phyloP scores from a whole-genome alignment of 1,140 invertebrate species.

The Trypoxylus dichotomus region DNA sequence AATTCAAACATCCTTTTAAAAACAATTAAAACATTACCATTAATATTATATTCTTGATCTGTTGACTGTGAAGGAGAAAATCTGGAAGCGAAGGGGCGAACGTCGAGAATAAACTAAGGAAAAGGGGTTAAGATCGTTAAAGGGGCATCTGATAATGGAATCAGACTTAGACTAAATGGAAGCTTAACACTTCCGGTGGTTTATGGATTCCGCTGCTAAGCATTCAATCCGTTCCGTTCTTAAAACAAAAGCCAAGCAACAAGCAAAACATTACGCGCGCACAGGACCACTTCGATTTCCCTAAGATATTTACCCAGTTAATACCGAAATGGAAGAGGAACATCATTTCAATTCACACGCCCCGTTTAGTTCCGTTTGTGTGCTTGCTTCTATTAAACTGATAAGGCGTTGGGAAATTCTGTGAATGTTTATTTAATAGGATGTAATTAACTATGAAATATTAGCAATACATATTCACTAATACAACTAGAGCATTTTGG shows the following conservation, averaged over 20 bases:
- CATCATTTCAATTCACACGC: slow-evolving; percentile 25
- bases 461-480: too few relatives aligned
- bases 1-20: slow-evolving; percentile 29
- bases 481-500: too few relatives aligned
- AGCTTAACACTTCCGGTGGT: slow-evolving; percentile 49
- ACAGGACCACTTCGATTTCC: slow-evolving; percentile 45
- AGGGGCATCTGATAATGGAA: slow-evolving; percentile 47
- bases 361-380: background rate
- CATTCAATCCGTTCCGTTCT: slow-evolving; percentile 48
- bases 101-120: background rate
- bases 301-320: slow-evolving; percentile 27
- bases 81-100: background rate
- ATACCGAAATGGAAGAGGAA: slow-evolving; percentile 22
- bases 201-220: slow-evolving; percentile 49
- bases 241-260: slow-evolving; percentile 39
- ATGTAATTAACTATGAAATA: too few relatives aligned
- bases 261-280: slow-evolving; percentile 6
- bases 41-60: slow-evolving; percentile 22
- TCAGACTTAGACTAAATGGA: slow-evolving; percentile 50
- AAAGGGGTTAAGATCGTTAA: slow-evolving; percentile 44
- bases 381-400: too few relatives aligned
- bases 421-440: too few relatives aligned
- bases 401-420: too few relatives aligned
- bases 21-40: slow-evolving; percentile 30
- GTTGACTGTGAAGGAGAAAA: background rate